Percentiles rank a stretch among this genome's conserved stretches.
These are phyloP conservation scores for Trimorus sp. DNA, from an alignment of 2,888 invertebrate species.

Conservation along the genomic window DNA sequence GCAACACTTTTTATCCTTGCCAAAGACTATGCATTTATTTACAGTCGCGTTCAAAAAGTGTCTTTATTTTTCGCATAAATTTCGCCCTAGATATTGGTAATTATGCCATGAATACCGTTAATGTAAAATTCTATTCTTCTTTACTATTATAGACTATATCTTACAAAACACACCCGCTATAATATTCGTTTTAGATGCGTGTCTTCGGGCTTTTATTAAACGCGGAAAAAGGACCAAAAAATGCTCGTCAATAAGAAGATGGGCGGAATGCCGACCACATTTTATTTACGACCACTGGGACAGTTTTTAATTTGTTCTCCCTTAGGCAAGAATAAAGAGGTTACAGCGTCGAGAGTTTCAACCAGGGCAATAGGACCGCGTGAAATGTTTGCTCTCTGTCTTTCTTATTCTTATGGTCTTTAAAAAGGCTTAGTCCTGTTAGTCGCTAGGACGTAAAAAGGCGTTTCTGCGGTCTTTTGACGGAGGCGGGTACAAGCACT, in stretches of 20 bases:
- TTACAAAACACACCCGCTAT: slow-evolving; percentile 73
- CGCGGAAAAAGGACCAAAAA: slow-evolving; percentile 60
- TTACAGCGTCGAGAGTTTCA: slow-evolving; percentile 59
- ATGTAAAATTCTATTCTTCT: neutral
- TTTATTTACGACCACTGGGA: slow-evolving; percentile 81
- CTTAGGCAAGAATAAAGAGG: slow-evolving; percentile 71
- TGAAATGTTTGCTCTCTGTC: slow-evolving; percentile 64
- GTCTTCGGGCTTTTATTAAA: slow-evolving; percentile 78
- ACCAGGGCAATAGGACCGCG: slow-evolving; percentile 55
- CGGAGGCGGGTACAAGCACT: slow-evolving; percentile 75
- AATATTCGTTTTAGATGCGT: slow-evolving; percentile 76
- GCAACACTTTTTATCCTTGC: too few species aligned
- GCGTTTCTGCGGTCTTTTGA: slow-evolving; percentile 78
- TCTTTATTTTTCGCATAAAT: too few species aligned
- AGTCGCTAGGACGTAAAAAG: slow-evolving; percentile 78
- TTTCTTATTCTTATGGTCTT: slow-evolving; percentile 72
- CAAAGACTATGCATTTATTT: too few species aligned
- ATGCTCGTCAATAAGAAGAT: slow-evolving; percentile 73
- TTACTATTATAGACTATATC: slow-evolving; percentile 1
- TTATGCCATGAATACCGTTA: too few species aligned
- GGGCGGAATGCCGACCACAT: slow-evolving; percentile 79
- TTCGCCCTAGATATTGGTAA: neutral
- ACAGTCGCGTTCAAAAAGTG: too few species aligned
- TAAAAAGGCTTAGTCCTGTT: slow-evolving; percentile 80
- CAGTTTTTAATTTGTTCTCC: slow-evolving; percentile 82